Evolutionary conservation across 2,797 vertebrate species (phyloP).

Genomic region (Pagetopsis macropterus): DNA sequence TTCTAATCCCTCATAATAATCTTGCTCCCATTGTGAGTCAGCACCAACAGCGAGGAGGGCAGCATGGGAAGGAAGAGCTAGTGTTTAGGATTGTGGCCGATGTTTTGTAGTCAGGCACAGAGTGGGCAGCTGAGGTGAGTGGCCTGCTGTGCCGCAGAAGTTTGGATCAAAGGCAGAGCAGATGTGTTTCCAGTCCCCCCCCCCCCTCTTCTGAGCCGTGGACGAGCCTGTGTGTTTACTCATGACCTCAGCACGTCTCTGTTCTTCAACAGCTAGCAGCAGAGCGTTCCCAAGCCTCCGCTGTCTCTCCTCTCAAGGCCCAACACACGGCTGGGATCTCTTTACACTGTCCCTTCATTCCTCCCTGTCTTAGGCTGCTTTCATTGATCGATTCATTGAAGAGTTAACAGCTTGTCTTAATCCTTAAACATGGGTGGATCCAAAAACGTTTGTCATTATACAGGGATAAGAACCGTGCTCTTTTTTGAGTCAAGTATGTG

Average conservation of each 20-base stretch:
- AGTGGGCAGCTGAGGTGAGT: constrained; percentile 80
- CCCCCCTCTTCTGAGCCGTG: constrained; percentile 62
- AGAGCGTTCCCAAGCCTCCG: constrained; percentile 70
- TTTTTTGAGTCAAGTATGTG: constrained; percentile 68
- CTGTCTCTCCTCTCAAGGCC: constrained; percentile 53
- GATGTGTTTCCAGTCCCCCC: constrained; percentile 81
- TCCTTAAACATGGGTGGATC: constrained; percentile 65
- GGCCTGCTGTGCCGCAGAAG: constrained; percentile 80
- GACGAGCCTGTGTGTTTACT: constrained; percentile 77
- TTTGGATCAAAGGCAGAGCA: constrained; percentile 85
- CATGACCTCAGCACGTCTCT: constrained; percentile 81
- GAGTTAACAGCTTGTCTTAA: constrained; percentile 56
- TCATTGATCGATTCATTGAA: constrained; percentile 27
- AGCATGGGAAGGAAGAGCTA: constrained; percentile 72
- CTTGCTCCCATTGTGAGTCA: constrained; percentile 61
- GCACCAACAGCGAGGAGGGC: constrained; percentile 63
- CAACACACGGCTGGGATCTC: constrained; percentile 31
- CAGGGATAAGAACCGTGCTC: constrained; percentile 62
- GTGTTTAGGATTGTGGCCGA: constrained; percentile 70
- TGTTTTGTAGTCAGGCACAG: constrained; percentile 80
- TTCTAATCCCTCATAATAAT: constrained; percentile 48
- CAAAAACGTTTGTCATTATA: constrained; percentile 61
- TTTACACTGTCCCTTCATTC: constrained; percentile 25
- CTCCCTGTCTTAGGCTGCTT: constrained; percentile 25
- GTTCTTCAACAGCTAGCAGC: constrained; percentile 72